Base-by-base conservation (phyloP, 2,888 invertebrate species). In the Silvanus unidentatus region DNA sequence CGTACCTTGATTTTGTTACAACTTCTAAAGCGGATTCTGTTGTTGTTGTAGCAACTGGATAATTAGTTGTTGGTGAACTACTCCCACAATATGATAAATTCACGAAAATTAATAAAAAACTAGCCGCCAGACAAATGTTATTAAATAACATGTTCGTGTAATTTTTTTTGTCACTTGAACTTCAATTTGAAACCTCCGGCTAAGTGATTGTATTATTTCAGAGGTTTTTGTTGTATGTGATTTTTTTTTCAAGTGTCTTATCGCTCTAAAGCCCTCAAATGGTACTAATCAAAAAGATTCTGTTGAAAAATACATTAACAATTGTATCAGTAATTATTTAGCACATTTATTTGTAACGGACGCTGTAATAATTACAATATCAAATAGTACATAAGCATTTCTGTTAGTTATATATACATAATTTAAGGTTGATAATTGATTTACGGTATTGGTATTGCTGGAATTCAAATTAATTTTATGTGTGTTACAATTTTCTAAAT, bases 281-380 rank as follows among this genome's bases (percentile, higher is more conserved):
- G 50, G 46, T 43, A 58, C 55, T 59, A 55, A 40, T 44, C 40
- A 47, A 44, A 22, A 22, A n/a, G n/a, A 8, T 22, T 22, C 4
- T 5, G 22, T 22, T 22, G 22, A 22, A 22, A 22, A 22, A 22
- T 22, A 22, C 22, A 5, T 22, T 3, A 22, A 22, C 22, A 22
- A 22, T 22, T 22, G 22, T 22, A 22, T 22, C 8, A 22, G 3
- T 22, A 22, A 22, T 58, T 53, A 58, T 60, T 66, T 67, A 64
- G 63, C 61, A 63, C 62, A 47, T 58, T 58, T 59, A 59, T 47
- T 47, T 52, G 53, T 68, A 68, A 68, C 68, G 68, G 68, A 60
- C 54, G 57, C 55, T 48, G 58, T 58, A 50, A 61, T 66, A 67
- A 68, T 66, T 60, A 52, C 49, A 57, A 57, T 52, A 44, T 55